Conservation (phyloP, 1,140 invertebrate genomes). For the Lasioglossum baleicum region DNA sequence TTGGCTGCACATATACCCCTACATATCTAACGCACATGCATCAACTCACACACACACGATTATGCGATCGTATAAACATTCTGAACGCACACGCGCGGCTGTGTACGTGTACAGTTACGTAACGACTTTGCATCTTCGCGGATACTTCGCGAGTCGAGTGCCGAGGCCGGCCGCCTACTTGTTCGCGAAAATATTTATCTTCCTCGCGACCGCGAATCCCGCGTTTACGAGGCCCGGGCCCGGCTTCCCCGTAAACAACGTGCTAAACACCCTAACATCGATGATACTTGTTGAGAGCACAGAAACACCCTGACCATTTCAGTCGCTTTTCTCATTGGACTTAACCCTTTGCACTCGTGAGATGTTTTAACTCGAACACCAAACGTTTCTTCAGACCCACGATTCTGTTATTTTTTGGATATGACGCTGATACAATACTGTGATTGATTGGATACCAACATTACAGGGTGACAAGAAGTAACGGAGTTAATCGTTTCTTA, state of each 20-base stretch:
- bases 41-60: too few species aligned
- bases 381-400: too few species aligned
- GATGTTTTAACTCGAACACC: too few species aligned
- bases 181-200: slow-evolving; percentile 37
- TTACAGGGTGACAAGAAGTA: too few species aligned
- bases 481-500: too few species aligned
- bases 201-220: slow-evolving; percentile 7
- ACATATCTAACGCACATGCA: too few species aligned
- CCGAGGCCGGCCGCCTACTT: slow-evolving; percentile 3
- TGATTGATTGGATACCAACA: too few species aligned
- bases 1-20: background rate
- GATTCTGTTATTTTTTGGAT: too few species aligned
- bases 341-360: too few species aligned
- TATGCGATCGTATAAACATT: background rate
- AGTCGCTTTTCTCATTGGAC: too few species aligned
- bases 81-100: too few species aligned
- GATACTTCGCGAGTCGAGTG: background rate
- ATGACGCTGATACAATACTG: too few species aligned
- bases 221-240: slow-evolving; percentile 12
- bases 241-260: background rate
- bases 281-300: background rate
- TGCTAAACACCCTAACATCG: background rate
- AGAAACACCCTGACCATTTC: background rate
- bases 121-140: background rate
- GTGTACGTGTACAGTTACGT: background rate